phyloP scores from a whole-genome alignment of 2,797 vertebrate genomes.

The Rhodeus uyekii region DNA sequence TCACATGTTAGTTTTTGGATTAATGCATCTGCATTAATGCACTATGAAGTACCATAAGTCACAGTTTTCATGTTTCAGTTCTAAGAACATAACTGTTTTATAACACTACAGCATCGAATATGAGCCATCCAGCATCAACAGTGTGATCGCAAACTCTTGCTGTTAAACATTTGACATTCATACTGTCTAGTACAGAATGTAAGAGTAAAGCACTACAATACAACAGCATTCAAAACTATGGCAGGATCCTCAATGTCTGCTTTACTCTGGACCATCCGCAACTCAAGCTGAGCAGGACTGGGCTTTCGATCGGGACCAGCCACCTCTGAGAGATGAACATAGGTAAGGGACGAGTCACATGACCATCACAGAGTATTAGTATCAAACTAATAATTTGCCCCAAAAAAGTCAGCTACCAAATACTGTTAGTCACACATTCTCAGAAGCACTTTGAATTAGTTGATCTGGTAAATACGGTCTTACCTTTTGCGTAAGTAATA shows the following conservation, averaged over 20 bases:
- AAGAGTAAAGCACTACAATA: constrained; percentile 29
- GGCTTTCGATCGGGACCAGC: constrained; percentile 87
- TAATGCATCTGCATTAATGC: background rate
- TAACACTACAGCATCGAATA: background rate
- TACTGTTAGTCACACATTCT: background rate
- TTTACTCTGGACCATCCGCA: constrained; percentile 97
- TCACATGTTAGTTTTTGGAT: constrained; percentile 4
- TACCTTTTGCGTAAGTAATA: constrained; percentile 66
- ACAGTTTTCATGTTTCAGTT: constrained; percentile 4
- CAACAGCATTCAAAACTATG: constrained; percentile 80
- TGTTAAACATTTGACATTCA: background rate
- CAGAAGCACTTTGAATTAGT: background rate
- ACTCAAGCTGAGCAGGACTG: constrained; percentile 89
- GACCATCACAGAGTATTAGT: background rate
- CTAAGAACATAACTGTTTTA: background rate
- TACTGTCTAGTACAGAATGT: background rate
- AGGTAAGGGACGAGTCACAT: background rate
- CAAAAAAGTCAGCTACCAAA: background rate
- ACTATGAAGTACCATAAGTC: background rate
- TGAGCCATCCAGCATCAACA: background rate
- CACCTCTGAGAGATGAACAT: constrained; percentile 72
- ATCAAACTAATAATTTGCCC: background rate
- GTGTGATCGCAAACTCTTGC: background rate
- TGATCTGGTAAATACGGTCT: background rate
- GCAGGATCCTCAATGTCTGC: constrained; percentile 92